Evolutionary conservation across 1,140 invertebrate genomes (phyloP), one percentile per base, ranked within the genome.

Genomic region (Belonocnema kinseyi): DNA sequence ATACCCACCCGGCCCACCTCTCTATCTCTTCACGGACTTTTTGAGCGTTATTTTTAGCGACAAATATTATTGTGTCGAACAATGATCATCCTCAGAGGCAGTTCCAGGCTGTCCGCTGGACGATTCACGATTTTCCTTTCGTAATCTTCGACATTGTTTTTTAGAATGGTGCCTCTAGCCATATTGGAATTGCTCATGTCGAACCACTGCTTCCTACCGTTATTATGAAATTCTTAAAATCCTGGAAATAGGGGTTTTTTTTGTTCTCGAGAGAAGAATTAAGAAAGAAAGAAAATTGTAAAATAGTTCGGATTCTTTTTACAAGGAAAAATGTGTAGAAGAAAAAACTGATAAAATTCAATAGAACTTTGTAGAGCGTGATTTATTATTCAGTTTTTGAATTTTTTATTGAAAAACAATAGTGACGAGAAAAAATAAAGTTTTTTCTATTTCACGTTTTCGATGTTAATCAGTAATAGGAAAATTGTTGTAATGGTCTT

Each of bases 1-100:
- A 88, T 84, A 85, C 79, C 83, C 83, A 85, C 79, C 83, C 83
- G 75, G 82, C 85, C 61, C 83, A 85, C 85, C 85, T 89, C 86
- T 89, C 88, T 88, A 87, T 90, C 88, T 83, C 83, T 84, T 87
- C 84, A 82, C 80, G 78, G 83, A 26, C 79, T 87, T 90, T 89
- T 88, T 85, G 80, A 86, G 83, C 84, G 82, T 90, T 90, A 90
- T 91, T 91, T 91, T 91, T 85, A 89, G 87, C 84, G 88, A 88
- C 90, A 91, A 91, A 91, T 91, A 91, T 91, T 90, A 91, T 91
- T 89, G 87, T 89, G 90, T 91, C 90, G 89, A 91, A 90, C 90
- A 91, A 91, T 91, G 87, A 91, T 90, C 86, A 86, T 84, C 87
- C 87, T 89, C 86, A 84, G 87, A 87, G 88, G 78, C 80, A 82